Base-by-base conservation (phyloP, 2,888 invertebrate species). In the Phaonia tiefii region DNA sequence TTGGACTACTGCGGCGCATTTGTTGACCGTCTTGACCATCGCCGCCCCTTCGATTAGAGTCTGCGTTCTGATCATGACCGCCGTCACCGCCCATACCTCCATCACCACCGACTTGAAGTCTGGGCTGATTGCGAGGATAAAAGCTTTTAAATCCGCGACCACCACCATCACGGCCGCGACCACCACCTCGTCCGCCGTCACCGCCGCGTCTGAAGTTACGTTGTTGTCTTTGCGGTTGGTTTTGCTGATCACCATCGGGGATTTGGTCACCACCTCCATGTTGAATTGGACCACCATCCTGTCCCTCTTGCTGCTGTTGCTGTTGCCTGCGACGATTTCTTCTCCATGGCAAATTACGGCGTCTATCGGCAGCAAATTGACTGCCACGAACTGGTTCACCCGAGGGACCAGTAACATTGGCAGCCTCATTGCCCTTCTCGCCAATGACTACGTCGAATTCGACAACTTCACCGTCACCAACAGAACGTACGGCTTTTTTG, bases 361-460 rank as follows among this genome's bases (percentile, higher is more conserved):
- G 86, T 51, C 85, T 86, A 90, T 98, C 98, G 79, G 98, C 97
- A 86, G 99, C 98, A 91, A 98, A 99, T 83, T 98, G 98, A 88
- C 98, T 98, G 87, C 99, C 99, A 89, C 98, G 96, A 63, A 97
- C 99, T 69, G 98, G 95, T 90, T 96, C 96, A 84, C 99, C 99
- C 83, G 95, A 95, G 83, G 99, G 98, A 79, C 99, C 99, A 85
- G 99, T 99, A 84, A 99, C 99, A 91, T 98, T 98, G 87, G 98
- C 97, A 86, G 99, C 99, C 92, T 99, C 99, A 89, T 97, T 98
- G 87, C 99, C 99, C 92, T 97, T 98, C 91, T 98, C 98, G 87
- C 99, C 99, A 91, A 97, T 97, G 87, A 99, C 99, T 88, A 99
- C 99, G 92, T 98, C 99, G 92, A 99, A 99, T 92, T 99, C 98